Evolutionary conservation across 2,888 invertebrate species (phyloP).

Genomic region (Pegoplata infirma): DNA sequence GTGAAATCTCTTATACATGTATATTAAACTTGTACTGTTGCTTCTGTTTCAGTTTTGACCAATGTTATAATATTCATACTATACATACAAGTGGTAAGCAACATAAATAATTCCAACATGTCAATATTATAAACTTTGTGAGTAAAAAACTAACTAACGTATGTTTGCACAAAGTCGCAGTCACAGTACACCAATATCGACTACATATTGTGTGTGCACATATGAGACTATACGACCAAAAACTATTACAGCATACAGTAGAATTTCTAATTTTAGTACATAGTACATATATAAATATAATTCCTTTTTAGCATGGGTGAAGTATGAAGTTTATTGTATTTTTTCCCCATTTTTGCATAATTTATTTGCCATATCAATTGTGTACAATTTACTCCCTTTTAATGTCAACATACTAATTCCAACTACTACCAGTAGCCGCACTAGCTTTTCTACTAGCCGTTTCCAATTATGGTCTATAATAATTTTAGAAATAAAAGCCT

Average conservation of each 20-base stretch:
- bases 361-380: slow-evolving; percentile 38
- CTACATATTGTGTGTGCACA: too few relatives aligned
- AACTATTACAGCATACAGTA: background rate
- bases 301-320: background rate
- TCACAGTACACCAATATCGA: too few relatives aligned
- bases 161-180: background rate
- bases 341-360: slow-evolving; percentile 30
- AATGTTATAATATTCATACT: background rate
- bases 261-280: slow-evolving; percentile 4
- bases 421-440: background rate
- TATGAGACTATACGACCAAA: background rate
- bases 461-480: background rate
- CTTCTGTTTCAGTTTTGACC: background rate
- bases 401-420: background rate
- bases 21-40: too few relatives aligned
- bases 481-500: background rate
- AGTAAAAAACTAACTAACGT: too few relatives aligned
- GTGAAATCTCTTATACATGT: too few relatives aligned
- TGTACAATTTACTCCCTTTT: slow-evolving; percentile 32
- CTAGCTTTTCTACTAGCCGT: background rate
- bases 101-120: slow-evolving; percentile 42
- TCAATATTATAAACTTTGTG: slow-evolving; percentile 25
- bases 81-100: background rate
- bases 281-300: background rate
- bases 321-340: background rate